Base-by-base conservation (phyloP, 2,113 vertebrate species). In the Pan paniscus region DNA sequence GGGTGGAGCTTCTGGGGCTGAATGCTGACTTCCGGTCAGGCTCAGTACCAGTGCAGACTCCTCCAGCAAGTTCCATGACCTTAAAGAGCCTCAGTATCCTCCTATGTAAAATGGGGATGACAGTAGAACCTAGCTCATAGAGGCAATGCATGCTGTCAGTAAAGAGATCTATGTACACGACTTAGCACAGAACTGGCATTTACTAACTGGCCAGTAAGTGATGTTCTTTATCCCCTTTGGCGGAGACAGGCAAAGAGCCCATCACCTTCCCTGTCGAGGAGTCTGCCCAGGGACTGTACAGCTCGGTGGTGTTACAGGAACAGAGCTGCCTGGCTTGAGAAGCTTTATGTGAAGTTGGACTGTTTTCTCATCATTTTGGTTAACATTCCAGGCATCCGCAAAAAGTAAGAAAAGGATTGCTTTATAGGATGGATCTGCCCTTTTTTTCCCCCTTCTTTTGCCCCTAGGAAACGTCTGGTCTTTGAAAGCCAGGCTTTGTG, bases 401-500 rank as follows among this genome's bases (percentile, higher is more conserved):
- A 38, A 95, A 81, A 73, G 40, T 55, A 92, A 78, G 18, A 64
- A 93, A 55, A 94, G 35, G 61, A 76, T 78, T 82, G 78, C 73
- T 88, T 48, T 70, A 35, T 11, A 92, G 55, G 46, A 30, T 38
- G 25, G 38, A 9, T 18, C 70, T 95, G 40, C 48, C 73, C 75
- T 82, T 67, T 85, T 13, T 35, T 61, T 73, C 67, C n/a, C 91
- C 85, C 72, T 72, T 87, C 27, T 48, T 84, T 83, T 83, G 43
- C 70, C 91, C 25, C 30, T 7, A 75, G 82, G 88, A 95, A 84
- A 94, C 48, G 27, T 78, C 80, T 96, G 80, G n/a, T 85, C 95
- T 97, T 88, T 84, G 83, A 84, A 96, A 96, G 73, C 73, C 48
- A 35, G 35, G 70, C n/a, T 93, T 78, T 30, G 14, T 43, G 3